Percentiles rank a stretch among this genome's conserved stretches.
These are phyloP conservation scores for Salpingus planirostris DNA, from an alignment of 2,888 invertebrate genomes.

Conservation along the genomic window DNA sequence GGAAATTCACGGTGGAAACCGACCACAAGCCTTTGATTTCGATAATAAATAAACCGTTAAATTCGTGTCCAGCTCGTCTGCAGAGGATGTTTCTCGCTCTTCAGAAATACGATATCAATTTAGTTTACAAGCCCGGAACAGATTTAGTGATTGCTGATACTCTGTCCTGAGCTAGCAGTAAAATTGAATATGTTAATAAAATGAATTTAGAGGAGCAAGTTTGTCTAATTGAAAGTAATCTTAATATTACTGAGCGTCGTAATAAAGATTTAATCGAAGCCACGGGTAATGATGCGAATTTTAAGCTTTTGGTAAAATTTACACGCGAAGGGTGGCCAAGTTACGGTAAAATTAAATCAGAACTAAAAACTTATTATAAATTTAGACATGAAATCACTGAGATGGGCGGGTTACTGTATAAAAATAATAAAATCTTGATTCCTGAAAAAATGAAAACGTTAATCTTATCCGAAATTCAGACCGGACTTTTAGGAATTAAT, in stretches of 20 bases:
- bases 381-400: slow-evolving; percentile 7
- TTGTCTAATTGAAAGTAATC: slow-evolving; percentile 8
- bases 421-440: slow-evolving; percentile 17
- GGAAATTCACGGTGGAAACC: slow-evolving; percentile 11
- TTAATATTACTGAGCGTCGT: slow-evolving; percentile 10
- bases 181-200: slow-evolving; percentile 8
- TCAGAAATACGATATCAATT: slow-evolving; percentile 9
- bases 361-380: slow-evolving; percentile 12
- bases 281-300: slow-evolving; percentile 16
- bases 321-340: slow-evolving; percentile 11
- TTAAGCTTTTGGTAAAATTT: slow-evolving; percentile 15
- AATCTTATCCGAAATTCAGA: no score
- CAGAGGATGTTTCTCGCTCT: slow-evolving; percentile 8
- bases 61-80: slow-evolving; percentile 6
- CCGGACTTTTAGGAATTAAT: slow-evolving; percentile 4
- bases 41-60: slow-evolving; percentile 6
- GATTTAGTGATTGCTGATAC: slow-evolving; percentile 9
- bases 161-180: slow-evolving; percentile 8
- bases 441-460: slow-evolving; percentile 7
- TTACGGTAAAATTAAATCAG: slow-evolving; percentile 2
- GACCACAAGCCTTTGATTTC: slow-evolving; percentile 8
- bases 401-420: slow-evolving; percentile 16
- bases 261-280: slow-evolving; percentile 8
- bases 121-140: slow-evolving; percentile 9
- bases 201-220: slow-evolving; percentile 11